A percentile compares a stretch with the other conserved stretches of the same genome.
Evolutionary conservation across 2,888 invertebrate genomes (phyloP).

Genomic region (Amphipoea lucens): DNA sequence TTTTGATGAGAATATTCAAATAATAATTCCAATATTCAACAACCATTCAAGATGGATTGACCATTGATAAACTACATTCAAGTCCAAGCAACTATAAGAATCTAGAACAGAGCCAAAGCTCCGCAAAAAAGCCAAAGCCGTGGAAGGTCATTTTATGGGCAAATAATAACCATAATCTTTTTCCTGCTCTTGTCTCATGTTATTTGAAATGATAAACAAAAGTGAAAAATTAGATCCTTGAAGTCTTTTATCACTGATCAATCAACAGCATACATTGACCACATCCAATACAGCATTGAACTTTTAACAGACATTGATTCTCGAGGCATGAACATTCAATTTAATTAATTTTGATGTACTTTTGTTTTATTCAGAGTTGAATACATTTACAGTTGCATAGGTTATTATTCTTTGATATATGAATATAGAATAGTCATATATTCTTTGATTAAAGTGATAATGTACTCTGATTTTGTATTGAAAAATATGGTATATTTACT

Average conservation of each 20-base stretch:
- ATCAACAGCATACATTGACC: conserved; percentile 67
- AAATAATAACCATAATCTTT: not conserved
- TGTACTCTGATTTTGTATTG: not conserved
- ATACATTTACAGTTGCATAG: conserved; percentile 40
- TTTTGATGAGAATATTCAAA: conserved; percentile 22
- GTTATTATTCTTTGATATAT: not conserved
- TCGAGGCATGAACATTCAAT: conserved; percentile 25
- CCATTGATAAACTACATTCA: conserved; percentile 37
- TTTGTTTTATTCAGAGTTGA: conserved; percentile 28
- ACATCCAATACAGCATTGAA: conserved; percentile 63
- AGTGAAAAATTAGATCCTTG: not conserved
- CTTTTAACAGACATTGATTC: conserved; percentile 35
- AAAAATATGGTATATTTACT: not conserved
- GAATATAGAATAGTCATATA: too few species aligned
- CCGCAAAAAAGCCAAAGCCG: too few species aligned
- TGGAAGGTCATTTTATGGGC: not conserved
- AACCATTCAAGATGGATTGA: conserved; percentile 62
- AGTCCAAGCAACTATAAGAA: not conserved
- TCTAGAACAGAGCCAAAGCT: not conserved
- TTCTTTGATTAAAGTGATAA: not conserved
- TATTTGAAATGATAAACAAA: not conserved
- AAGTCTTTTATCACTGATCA: conserved; percentile 40
- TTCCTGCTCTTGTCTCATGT: not conserved
- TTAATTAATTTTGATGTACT: conserved; percentile 27
- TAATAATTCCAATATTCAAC: conserved; percentile 55